Evolutionary conservation across 2,113 vertebrate genomes (phyloP), one percentile per base, ranked within the genome.

Genomic region (Brienomyrus brachyistius): DNA sequence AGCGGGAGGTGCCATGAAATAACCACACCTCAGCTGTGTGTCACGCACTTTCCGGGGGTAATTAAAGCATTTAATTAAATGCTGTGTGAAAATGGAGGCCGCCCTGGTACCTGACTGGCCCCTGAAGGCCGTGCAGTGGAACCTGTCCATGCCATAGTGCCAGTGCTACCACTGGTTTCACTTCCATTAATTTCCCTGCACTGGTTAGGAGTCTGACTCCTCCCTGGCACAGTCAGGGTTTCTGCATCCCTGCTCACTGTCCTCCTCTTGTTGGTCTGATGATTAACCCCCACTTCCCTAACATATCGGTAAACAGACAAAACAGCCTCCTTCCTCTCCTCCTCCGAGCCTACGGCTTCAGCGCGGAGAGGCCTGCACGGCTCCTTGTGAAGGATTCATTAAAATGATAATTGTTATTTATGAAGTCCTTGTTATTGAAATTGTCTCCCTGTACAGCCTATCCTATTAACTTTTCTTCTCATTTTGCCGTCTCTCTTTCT

Each of bases 401-500:
- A 95, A 95, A 95, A 95, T 93, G 59, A 94, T 93, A 91, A 95
- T 94, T 95, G 92, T 94, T 95, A 96, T 96, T 96, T 96, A 95
- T 95, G 94, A 94, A 94, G 93, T 91, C 92, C 92, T 95, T 96
- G 95, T 92, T 95, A 95, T 93, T 94, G 90, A 95, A 96, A 95
- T 93, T 91, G 92, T 93, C 90, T 93, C 90, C 87, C 56, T 92
- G 92, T 94, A 95, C 90, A 88, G 88, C 91, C 94, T 94, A 94
- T 95, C 92, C 90, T 92, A 93, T 95, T 96, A 96, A 96, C 96
- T 94, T 93, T 91, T 86, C 91, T 91, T 88, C 87, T 88, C 89
- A 91, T 83, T 74, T 82, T n/a, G 56, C 27, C 3, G 43, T 87
- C 54, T 93, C 92, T 91, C 92, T 92, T 88, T 88, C 62, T 90